phyloP scores from a whole-genome alignment of 2,888 invertebrate species.

The Teleiodes luculella region DNA sequence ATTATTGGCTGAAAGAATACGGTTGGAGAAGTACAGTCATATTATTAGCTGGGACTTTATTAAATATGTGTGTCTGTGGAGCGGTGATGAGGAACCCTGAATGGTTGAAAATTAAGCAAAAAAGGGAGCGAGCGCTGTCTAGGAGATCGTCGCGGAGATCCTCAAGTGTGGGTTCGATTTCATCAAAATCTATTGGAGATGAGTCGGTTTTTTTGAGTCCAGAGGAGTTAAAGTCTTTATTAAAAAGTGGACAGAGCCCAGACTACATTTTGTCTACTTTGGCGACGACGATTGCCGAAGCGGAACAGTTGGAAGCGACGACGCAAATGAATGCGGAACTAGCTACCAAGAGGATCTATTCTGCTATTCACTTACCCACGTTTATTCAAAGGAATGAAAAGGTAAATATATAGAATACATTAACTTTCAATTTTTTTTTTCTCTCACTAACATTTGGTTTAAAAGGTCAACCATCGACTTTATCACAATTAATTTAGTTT shows the following conservation, averaged over 20 bases:
- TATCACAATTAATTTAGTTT: too few species aligned
- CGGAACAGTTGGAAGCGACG: conserved; percentile 62
- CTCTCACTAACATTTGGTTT: not conserved
- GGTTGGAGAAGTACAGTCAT: conserved; percentile 90
- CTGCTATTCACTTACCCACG: conserved; percentile 87
- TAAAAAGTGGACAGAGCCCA: conserved; percentile 83
- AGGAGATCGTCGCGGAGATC: conserved; percentile 60
- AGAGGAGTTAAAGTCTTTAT: conserved; percentile 81
- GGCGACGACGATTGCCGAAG: conserved; percentile 75
- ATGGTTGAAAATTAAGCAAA: conserved; percentile 84
- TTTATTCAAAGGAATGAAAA: conserved; percentile 85
- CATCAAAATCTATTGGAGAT: conserved; percentile 67
- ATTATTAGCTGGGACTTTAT: conserved; percentile 87
- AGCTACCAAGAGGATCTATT: conserved; percentile 70
- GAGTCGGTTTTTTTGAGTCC: conserved; percentile 76
- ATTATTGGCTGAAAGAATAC: conserved; percentile 83
- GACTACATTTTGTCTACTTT: conserved; percentile 81
- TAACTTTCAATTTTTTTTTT: not conserved
- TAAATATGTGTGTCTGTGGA: conserved; percentile 92
- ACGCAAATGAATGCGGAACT: conserved; percentile 68
- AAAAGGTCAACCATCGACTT: too few species aligned
- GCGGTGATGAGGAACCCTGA: conserved; percentile 92
- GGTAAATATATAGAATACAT: conserved; percentile 51
- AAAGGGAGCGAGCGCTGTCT: conserved; percentile 63
- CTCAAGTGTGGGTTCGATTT: conserved; percentile 72